phyloP scores from a whole-genome alignment of 2,113 vertebrate genomes.

The Blennius ocellaris region DNA sequence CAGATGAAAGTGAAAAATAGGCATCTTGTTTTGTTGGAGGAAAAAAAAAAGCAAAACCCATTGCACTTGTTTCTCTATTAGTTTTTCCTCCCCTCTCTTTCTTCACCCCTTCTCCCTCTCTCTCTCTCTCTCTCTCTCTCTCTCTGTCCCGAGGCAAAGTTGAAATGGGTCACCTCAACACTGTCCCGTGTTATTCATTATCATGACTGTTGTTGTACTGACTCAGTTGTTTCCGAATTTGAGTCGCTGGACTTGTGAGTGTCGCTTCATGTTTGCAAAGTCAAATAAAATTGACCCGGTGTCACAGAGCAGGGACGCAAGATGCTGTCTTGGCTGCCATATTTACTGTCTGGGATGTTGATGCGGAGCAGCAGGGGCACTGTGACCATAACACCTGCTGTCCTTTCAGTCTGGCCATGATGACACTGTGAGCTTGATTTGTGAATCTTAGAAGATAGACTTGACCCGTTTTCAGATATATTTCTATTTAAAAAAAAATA shows the following conservation, averaged over 20 bases:
- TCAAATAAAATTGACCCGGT: conserved; percentile 31
- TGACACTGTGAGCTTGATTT: no score
- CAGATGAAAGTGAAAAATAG: conserved; percentile 71
- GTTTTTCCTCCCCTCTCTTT: conserved; percentile 13
- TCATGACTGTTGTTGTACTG: conserved; percentile 42
- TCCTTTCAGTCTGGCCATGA: no score
- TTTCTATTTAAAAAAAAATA: no score
- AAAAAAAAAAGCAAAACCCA: conserved; percentile 41
- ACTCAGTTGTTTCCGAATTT: conserved; percentile 38
- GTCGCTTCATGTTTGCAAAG: conserved; percentile 16
- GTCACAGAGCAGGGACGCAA: conserved; percentile 15
- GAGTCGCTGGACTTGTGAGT: conserved; percentile 34
- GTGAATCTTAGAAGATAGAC: no score
- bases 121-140: conserved; percentile 10
- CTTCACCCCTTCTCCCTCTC: conserved; percentile 5
- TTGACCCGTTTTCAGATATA: no score
- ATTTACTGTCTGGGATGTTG: background rate
- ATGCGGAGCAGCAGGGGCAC: conserved; percentile 1
- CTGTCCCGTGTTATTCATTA: conserved; percentile 29
- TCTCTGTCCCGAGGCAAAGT: conserved; percentile 45
- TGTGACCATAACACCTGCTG: no score
- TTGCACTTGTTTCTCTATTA: conserved; percentile 28
- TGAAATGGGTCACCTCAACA: conserved; percentile 70
- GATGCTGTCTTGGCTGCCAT: background rate
- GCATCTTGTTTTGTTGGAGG: conserved; percentile 68